Evolutionary conservation across 2,113 vertebrate species (phyloP).

Genomic region (Phoxinus phoxinus): DNA sequence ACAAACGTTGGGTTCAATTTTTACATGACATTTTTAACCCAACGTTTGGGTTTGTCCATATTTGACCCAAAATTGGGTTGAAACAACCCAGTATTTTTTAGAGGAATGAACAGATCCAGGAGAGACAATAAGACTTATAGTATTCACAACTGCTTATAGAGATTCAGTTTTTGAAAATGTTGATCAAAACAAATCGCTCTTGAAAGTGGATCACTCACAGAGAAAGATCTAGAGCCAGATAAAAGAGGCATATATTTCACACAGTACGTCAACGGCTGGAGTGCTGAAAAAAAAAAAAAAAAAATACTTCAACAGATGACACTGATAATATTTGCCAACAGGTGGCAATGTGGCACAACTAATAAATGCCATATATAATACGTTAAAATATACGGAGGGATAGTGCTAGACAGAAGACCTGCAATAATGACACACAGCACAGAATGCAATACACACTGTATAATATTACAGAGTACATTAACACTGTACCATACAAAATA

Average conservation of each 20-base stretch:
- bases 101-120: constrained; percentile 69
- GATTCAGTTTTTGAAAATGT: constrained; percentile 40
- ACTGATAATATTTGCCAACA: constrained; percentile 29
- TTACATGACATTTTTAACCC: too few species aligned
- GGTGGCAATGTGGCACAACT: not conserved
- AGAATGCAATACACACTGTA: too few species aligned
- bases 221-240: constrained; percentile 46
- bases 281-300: constrained; percentile 54
- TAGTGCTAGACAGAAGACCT: too few species aligned
- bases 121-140: constrained; percentile 54
- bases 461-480: too few species aligned
- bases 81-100: too few species aligned
- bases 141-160: constrained; percentile 14
- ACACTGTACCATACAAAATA: too few species aligned
- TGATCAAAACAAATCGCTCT: not conserved
- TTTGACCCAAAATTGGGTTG: too few species aligned
- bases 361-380: not conserved
- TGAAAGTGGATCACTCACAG: constrained; percentile 54
- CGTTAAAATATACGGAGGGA: too few species aligned
- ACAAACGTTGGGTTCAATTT: too few species aligned
- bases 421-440: too few species aligned
- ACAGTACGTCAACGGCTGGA: too few species aligned
- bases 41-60: too few species aligned
- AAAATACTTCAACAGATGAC: not conserved
- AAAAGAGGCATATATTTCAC: constrained; percentile 55